Evolutionary conservation across 2,888 invertebrate genomes (phyloP).

Genomic region (Hirtodrosophila duncani): DNA sequence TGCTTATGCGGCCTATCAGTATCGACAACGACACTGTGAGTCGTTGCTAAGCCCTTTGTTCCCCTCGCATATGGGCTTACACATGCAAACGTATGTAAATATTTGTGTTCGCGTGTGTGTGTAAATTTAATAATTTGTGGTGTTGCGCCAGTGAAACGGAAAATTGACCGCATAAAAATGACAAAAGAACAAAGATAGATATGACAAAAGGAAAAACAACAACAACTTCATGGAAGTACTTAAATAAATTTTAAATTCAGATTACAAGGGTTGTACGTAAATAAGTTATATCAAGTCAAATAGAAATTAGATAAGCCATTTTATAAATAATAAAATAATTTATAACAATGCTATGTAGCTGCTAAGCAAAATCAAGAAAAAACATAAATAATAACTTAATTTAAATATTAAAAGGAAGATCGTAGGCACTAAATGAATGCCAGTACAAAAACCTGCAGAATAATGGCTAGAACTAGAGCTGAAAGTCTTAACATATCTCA

Average conservation of each 20-base stretch:
- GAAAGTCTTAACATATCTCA: too few species aligned
- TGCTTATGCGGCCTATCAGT: slow-evolving; percentile 40
- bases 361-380: too few species aligned
- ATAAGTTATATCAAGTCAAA: too few species aligned
- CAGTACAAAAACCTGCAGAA: too few species aligned
- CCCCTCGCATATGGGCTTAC: slow-evolving; percentile 28
- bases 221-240: slow-evolving; percentile 3
- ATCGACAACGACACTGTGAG: slow-evolving; percentile 1
- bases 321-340: too few species aligned
- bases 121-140: slow-evolving; percentile 38
- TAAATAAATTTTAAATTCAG: slow-evolving; percentile 1
- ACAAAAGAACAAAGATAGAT: slow-evolving; percentile 40
- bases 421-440: too few species aligned
- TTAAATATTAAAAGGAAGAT: too few species aligned
- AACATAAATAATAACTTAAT: too few species aligned
- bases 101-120: slow-evolving; percentile 24
- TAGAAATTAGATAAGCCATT: too few species aligned
- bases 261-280: too few species aligned
- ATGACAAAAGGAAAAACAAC: slow-evolving; percentile 19
- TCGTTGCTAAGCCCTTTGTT: slow-evolving; percentile 15
- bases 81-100: slow-evolving; percentile 25
- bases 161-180: slow-evolving; percentile 61
- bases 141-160: slow-evolving; percentile 58
- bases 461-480: too few species aligned
- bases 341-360: too few species aligned